Evolutionary conservation across 2,888 invertebrate species (phyloP), one percentile per base, ranked within the genome.

Genomic region (Gastracanthus pulcherrimus): DNA sequence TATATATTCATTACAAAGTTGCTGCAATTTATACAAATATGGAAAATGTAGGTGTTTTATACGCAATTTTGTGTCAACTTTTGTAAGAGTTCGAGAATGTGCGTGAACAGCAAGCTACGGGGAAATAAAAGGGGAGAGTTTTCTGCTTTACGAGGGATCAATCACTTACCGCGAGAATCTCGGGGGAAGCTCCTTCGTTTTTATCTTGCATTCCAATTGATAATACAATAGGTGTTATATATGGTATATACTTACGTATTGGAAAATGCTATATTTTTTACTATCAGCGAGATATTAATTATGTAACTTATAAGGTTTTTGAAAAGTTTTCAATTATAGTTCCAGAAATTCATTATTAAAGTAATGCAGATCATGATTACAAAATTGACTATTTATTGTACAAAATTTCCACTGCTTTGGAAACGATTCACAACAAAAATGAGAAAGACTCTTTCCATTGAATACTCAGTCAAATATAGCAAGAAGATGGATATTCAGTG

Each of bases 91-190:
- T n/a, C n/a, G n/a, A n/a, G n/a, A n/a, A n/a, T n/a, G n/a, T n/a
- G n/a, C n/a, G n/a, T n/a, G n/a, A n/a, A n/a, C n/a, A n/a, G n/a
- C n/a, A n/a, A n/a, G n/a, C n/a, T n/a, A n/a, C n/a, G n/a, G 45
- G 48, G 34, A 62, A 76, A 80, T 38, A 66, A 66, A 71, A 34
- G 58, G 38, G 29, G 55, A 64, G 55, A 75, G 60, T 34, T 58
- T 11, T 41, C 23, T 19, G 34, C 62, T 62, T 64, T 64, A 60
- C 45, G 58, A 66, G 82, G 82, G 83, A 86, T 87, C 89, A 89
- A 91, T 91, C 88, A 90, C 90, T 91, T 91, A 91, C 89, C 85
- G 83, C 87, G 89, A 89, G 89, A 89, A 83, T 86, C 84, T 85
- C 72, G 55, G 71, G 84, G 84, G 84, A 84, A 74, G 34, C 82